Evolutionary conservation across 2,113 vertebrate genomes (phyloP), one percentile per base, ranked within the genome.

Genomic region (Antigone vipio): DNA sequence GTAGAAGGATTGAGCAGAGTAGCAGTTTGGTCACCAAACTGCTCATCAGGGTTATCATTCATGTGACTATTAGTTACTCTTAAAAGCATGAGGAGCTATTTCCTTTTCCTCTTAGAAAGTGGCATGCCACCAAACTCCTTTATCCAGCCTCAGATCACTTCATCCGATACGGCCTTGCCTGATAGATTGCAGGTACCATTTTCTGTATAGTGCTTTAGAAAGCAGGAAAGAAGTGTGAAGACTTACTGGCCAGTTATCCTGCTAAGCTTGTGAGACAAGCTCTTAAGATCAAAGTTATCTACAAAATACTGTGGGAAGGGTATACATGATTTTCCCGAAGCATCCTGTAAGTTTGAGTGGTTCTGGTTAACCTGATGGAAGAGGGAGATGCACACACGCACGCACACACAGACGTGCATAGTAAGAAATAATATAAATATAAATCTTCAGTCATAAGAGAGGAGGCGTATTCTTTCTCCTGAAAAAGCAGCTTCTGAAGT

Each of bases 71-170:
- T 35, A 32, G 38, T 59, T 15, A n/a, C 4, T 42, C 9, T 14
- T 40, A 64, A 78, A 72, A 56, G 3, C 14, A 15, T 1, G 7
- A 62, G 7, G 23, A 50, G 2, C 19, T 64, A 9, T 47, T 19
- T 16, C 38, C 12, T 55, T 47, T 86, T 60, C 13, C 18, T 68
- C 7, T 35, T 42, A 68, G 49, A 79, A 82, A 7, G 6, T 4
- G 3, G 4, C 8, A 12, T 40, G 30, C 5, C 12, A 52, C 14
- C 27, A 26, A 55, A 32, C 12, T 35, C 8, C 11, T 89, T 55
- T 29, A 29, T 15, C 20, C 26, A 44, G 1, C 0, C 0, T 16
- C 38, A 38, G n/a, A 30, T 58, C 12, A 15, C 2, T 35, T 89
- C 5, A 66, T 29, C 11, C 12, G 20, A 5, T 3, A 27, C 2